Evolutionary conservation across 2,113 vertebrate species (phyloP), one percentile per base, ranked within the genome.

Genomic region (Pithys albifrons): DNA sequence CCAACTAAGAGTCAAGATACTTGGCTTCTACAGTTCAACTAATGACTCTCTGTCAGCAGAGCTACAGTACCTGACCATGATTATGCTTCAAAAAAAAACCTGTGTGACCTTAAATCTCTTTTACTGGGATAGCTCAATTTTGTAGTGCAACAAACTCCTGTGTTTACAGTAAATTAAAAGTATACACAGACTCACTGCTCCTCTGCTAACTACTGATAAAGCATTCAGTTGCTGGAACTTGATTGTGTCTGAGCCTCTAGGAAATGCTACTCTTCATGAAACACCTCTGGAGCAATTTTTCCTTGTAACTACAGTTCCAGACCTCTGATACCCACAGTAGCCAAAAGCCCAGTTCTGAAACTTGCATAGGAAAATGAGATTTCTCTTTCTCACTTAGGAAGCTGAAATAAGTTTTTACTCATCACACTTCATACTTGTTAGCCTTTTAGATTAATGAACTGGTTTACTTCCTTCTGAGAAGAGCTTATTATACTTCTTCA

Each of bases 401-500:
- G 35, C 7, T 84, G 71, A 80, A 83, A 39, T 1, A 2, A 51
- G 7, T 48, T 90, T 74, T 80, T 15, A 77, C 55, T 86, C 85
- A 84, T 35, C 43, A 83, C 27, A 74, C 35, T 7, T 2, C 10
- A 29, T 45, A 80, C 43, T 51, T 73, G 33, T 59, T 91, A 88
- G 59, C 24, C 46, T 52, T 76, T 85, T 62, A 80, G 71, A 91
- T 76, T 94, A 93, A 96, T 67, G 81, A 88, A 82, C 33, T 73
- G 22, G 46, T 83, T 94, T 88, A 70, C 51, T 94, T 84, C 57
- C 67, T 90, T 80, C 69, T 80, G 69, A 80, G 67, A 78, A 6
- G 13, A 76, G 76, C 86, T 90, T 94, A 96, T 88, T 92, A 90
- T 91, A 96, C 82, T 93, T 73, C 57, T 81, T 86, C 51, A 67